Evolutionary conservation across 2,888 invertebrate species (phyloP).

Genomic region (Spisula solida): DNA sequence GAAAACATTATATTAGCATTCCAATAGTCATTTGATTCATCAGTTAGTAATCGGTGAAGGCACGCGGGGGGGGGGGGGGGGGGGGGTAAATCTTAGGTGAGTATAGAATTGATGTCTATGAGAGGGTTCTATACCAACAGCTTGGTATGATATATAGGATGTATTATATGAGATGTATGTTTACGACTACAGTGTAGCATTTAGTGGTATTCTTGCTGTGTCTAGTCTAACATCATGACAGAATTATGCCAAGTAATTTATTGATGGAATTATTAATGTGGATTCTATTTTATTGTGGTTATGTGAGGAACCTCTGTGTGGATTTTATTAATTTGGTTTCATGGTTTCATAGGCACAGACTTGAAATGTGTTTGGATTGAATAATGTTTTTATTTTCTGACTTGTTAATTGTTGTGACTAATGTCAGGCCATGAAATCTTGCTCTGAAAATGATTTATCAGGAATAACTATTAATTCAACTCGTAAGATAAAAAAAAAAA

Average conservation of each 20-base stretch:
- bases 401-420: not conserved
- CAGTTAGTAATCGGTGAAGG: not conserved
- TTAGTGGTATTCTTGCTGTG: not conserved
- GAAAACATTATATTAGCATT: not conserved
- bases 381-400: not conserved
- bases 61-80: not conserved
- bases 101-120: not conserved
- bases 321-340: not conserved
- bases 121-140: no score
- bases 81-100: not conserved
- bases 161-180: not conserved
- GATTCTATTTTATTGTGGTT: not conserved
- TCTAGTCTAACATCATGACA: not conserved
- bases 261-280: not conserved
- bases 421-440: no score
- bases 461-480: no score
- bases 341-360: not conserved
- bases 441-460: no score
- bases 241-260: slow-evolving; percentile 11
- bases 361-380: not conserved
- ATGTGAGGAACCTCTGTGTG: not conserved
- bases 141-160: not conserved
- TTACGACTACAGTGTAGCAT: not conserved
- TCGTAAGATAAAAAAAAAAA: no score
- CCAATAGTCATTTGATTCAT: not conserved